Conservation (phyloP, 2,888 invertebrate species). For the Agrypnus murinus region DNA sequence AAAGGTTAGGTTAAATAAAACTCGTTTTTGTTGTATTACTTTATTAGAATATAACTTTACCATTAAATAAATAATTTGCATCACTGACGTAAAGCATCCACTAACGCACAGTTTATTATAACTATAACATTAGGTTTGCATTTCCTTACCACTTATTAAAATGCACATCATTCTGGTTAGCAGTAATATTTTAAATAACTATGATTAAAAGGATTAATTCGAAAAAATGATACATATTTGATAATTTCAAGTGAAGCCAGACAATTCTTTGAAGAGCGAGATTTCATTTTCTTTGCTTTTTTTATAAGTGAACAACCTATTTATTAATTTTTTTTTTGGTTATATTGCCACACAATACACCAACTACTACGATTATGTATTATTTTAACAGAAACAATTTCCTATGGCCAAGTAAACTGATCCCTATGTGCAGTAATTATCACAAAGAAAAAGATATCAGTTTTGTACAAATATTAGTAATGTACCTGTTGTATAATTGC, state of each 20-base stretch:
- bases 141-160: constrained; percentile 28
- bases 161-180: constrained; percentile 19
- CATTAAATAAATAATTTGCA: constrained; percentile 70
- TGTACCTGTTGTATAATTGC: background rate
- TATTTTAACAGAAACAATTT: constrained; percentile 13
- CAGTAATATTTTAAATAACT: constrained; percentile 6
- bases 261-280: constrained; percentile 8
- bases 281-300: background rate
- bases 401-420: constrained; percentile 22
- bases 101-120: constrained; percentile 64
- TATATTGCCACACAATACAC: constrained; percentile 31
- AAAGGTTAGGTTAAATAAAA: background rate
- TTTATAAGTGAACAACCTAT: constrained; percentile 5
- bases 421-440: constrained; percentile 28
- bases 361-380: constrained; percentile 8
- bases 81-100: constrained; percentile 68
- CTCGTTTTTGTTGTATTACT: constrained; percentile 56
- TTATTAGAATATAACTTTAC: constrained; percentile 70
- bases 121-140: constrained; percentile 47
- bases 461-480: constrained; percentile 18
- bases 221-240: constrained; percentile 2
- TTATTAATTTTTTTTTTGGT: background rate
- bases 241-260: constrained; percentile 14
- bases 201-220: constrained; percentile 2
- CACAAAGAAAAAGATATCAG: constrained; percentile 10